Conservation (phyloP, 2,113 vertebrate genomes). For the Istiophorus platypterus region DNA sequence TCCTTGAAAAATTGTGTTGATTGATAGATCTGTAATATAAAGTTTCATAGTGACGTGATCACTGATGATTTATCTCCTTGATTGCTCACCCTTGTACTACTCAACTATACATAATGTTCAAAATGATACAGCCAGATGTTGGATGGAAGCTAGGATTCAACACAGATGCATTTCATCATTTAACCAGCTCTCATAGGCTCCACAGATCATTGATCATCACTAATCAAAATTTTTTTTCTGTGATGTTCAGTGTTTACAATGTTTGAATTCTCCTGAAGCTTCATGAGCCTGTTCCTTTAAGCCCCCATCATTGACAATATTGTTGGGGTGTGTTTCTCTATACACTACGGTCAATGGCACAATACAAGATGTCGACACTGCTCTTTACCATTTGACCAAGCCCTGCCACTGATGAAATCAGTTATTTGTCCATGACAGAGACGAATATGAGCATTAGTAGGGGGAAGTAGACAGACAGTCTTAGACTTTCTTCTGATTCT, state of each 20-base stretch:
- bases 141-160: not conserved
- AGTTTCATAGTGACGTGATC: not conserved
- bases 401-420: constrained; percentile 8
- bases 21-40: too few relatives aligned
- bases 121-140: not conserved
- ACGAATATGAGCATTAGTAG: not conserved
- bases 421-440: constrained; percentile 38
- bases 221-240: constrained; percentile 12
- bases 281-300: not conserved
- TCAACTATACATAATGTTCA: not conserved
- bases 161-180: not conserved
- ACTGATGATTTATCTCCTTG: not conserved
- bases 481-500: not conserved
- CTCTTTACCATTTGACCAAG: not conserved
- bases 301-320: not conserved
- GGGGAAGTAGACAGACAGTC: not conserved
- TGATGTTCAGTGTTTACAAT: not conserved
- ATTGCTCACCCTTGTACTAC: not conserved
- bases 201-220: not conserved
- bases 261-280: not conserved
- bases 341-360: constrained; percentile 30
- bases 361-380: constrained; percentile 6
- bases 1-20: too few relatives aligned
- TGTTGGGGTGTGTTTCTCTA: not conserved
- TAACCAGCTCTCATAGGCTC: not conserved